Conservation (phyloP, 2,113 vertebrate species). For the Sinocyclocheilus anophthalmus region DNA sequence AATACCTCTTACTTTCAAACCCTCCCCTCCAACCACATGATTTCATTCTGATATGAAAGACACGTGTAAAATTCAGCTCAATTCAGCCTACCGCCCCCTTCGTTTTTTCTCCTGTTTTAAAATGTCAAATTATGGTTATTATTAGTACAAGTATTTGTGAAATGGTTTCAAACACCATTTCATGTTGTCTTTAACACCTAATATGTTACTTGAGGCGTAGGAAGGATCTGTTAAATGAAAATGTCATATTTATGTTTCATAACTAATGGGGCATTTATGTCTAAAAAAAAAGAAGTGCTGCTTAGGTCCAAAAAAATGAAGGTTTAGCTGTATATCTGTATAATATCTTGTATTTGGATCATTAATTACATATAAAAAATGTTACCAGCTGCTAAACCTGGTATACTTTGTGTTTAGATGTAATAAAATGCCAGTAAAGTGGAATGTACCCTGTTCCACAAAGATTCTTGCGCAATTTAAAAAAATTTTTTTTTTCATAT, state of each 20-base stretch:
- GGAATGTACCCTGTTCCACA: not conserved
- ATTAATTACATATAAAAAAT: not conserved
- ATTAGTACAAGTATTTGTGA: not conserved
- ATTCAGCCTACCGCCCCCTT: not conserved
- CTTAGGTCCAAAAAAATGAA: not conserved
- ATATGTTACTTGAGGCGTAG: slow-evolving; percentile 7
- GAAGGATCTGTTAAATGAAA: not conserved
- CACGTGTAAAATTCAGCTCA: not conserved
- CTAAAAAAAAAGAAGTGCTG: not conserved
- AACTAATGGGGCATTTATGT: not conserved
- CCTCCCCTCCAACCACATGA: not conserved
- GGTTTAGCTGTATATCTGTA: not conserved
- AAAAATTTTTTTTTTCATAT: not conserved
- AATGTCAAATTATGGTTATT: not conserved
- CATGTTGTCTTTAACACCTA: not conserved
- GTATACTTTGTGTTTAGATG: not conserved
- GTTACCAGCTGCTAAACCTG: slow-evolving; percentile 7
- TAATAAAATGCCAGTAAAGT: not conserved
- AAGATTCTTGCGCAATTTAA: not conserved
- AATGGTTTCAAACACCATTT: not conserved
- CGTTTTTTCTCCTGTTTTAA: not conserved
- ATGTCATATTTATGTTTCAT: slow-evolving; percentile 16
- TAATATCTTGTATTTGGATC: not conserved
- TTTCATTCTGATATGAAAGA: no score
- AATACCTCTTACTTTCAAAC: not conserved